A percentile compares a stretch with the other conserved stretches of the same genome.
Conservation (phyloP, 2,113 vertebrate species). For the Pachycephala philippinensis region DNA sequence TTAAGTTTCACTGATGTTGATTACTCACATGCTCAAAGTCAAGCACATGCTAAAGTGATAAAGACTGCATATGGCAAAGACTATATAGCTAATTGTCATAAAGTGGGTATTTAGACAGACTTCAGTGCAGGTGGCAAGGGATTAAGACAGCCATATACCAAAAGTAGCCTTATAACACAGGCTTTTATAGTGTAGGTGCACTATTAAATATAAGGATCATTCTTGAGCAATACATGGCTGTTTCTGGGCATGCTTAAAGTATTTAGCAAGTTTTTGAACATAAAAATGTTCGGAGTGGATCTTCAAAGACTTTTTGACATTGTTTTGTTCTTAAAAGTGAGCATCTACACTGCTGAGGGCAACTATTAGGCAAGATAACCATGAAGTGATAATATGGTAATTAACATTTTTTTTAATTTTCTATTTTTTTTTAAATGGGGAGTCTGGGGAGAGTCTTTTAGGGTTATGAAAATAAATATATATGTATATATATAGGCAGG, state of each 20-base stretch:
- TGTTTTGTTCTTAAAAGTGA: conserved; percentile 62
- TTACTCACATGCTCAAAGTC: conserved; percentile 52
- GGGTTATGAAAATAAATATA: neutral
- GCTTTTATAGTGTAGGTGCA: conserved; percentile 21
- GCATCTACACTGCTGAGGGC: conserved; percentile 54
- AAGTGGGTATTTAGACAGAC: neutral
- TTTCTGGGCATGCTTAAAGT: conserved; percentile 37
- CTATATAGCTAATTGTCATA: conserved; percentile 24
- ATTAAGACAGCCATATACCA: conserved; percentile 18
- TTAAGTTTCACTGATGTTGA: conserved; percentile 50
- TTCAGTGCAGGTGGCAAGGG: conserved; percentile 45
- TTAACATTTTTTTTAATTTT: conserved; percentile 9
- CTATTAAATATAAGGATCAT: conserved; percentile 47
- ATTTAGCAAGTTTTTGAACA: conserved; percentile 52
- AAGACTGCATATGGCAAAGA: conserved; percentile 36
- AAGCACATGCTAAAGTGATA: conserved; percentile 51
- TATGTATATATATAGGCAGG: neutral
- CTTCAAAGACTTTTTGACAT: conserved; percentile 66
- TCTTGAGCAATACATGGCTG: neutral
- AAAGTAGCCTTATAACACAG: conserved; percentile 10
- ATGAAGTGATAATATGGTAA: conserved; percentile 57
- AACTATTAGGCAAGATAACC: conserved; percentile 59
- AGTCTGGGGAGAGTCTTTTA: conserved; percentile 12
- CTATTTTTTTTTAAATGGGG: neutral
- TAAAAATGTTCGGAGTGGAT: conserved; percentile 33